Conservation (phyloP, 2,113 vertebrate genomes). For the Protobothrops mucrosquamatus region DNA sequence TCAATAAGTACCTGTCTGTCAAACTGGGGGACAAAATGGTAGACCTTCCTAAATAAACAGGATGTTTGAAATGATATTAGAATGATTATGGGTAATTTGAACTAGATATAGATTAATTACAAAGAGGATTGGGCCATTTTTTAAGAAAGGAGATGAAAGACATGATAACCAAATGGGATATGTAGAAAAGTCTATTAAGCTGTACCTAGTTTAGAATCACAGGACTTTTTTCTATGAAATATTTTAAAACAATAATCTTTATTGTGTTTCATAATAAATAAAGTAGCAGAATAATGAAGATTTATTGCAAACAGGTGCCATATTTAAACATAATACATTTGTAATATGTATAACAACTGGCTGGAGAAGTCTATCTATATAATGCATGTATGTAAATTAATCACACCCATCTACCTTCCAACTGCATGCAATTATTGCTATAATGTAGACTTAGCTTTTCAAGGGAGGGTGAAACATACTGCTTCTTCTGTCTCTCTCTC, state of each 20-base stretch:
- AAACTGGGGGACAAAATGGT: neutral
- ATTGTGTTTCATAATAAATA: constrained; percentile 11
- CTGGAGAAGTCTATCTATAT: constrained; percentile 34
- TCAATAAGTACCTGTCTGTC: neutral
- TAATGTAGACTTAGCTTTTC: neutral
- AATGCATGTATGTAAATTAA: constrained; percentile 27
- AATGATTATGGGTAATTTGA: neutral
- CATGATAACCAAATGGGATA: neutral
- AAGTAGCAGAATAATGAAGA: constrained; percentile 24
- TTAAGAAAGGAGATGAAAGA: neutral
- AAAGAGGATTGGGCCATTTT: neutral
- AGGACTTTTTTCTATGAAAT: accelerated
- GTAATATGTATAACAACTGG: constrained; percentile 33
- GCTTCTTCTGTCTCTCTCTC: neutral
- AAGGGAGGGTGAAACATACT: neutral
- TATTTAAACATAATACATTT: constrained; percentile 27
- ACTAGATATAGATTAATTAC: neutral
- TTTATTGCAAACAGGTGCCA: constrained; percentile 15
- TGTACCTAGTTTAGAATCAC: neutral
- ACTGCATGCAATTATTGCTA: neutral
- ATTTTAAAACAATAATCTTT: neutral
- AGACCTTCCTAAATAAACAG: neutral
- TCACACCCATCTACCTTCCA: neutral
- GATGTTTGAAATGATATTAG: neutral
- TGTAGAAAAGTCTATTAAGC: neutral